These are phyloP conservation scores for Tetrapedia diversipes DNA, from an alignment of 2,888 invertebrate genomes.

Conservation along the genomic window DNA sequence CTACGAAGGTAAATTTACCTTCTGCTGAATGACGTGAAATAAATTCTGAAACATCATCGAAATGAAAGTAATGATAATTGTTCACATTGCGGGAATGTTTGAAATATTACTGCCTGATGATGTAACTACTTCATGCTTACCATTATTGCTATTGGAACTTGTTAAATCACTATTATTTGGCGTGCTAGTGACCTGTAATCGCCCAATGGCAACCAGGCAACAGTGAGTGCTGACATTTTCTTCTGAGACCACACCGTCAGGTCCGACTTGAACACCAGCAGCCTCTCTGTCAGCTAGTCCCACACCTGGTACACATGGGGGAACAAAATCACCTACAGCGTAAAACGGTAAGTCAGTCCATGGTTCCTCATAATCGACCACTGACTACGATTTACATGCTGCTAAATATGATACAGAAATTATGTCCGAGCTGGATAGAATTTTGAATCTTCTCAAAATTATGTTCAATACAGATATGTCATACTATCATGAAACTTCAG, in stretches of 20 bases:
- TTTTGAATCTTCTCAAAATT: neutral
- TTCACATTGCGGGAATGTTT: neutral
- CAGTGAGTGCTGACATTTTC: slow-evolving; percentile 93
- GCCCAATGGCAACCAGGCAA: slow-evolving; percentile 98
- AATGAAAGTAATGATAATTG: neutral
- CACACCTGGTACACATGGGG: slow-evolving; percentile 83
- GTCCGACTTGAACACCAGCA: slow-evolving; percentile 88
- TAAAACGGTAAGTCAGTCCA: slow-evolving; percentile 83
- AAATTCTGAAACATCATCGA: slow-evolving; percentile 88
- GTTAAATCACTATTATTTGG: slow-evolving; percentile 95
- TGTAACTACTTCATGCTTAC: slow-evolving; percentile 68
- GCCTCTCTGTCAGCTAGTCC: slow-evolving; percentile 84
- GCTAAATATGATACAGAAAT: slow-evolving; percentile 2
- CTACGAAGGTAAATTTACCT: slow-evolving; percentile 99
- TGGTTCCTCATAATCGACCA: slow-evolving; percentile 57
- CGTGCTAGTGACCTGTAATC: slow-evolving; percentile 97
- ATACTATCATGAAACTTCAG: neutral
- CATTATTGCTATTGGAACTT: slow-evolving; percentile 90
- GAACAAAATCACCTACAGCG: slow-evolving; percentile 82
- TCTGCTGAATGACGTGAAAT: slow-evolving; percentile 98
- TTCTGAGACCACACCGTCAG: slow-evolving; percentile 86
- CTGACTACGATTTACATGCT: slow-evolving; percentile 53
- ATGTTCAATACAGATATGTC: neutral
- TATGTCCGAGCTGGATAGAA: slow-evolving; percentile 1
- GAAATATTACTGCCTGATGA: no score